Conservation (phyloP, 2,888 invertebrate species). For the Amblyjoppa proteus region DNA sequence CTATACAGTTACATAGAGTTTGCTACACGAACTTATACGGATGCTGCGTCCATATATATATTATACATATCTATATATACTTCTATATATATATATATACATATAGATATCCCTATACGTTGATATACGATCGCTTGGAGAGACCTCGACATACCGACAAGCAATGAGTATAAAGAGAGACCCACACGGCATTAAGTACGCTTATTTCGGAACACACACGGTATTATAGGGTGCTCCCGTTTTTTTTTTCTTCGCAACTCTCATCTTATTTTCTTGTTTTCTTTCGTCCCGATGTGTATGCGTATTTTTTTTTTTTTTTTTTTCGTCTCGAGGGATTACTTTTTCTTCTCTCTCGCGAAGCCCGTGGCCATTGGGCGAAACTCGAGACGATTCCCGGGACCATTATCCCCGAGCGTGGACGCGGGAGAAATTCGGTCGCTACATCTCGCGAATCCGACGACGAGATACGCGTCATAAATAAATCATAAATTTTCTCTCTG, state of each 20-base stretch:
- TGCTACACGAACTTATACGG: conserved; percentile 7
- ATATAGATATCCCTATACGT: conserved; percentile 68
- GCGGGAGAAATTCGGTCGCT: conserved; percentile 68
- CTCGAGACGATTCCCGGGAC: conserved; percentile 31
- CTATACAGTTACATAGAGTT: conserved; percentile 36
- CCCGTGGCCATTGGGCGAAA: conserved; percentile 42
- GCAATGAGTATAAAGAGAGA: conserved; percentile 45
- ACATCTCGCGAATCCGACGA: conserved; percentile 46
- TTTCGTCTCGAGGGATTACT: conserved; percentile 15
- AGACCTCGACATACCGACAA: conserved; percentile 74
- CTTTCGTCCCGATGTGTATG: background rate
- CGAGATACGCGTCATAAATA: conserved; percentile 63
- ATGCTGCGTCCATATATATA: conserved; percentile 68
- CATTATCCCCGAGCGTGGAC: conserved; percentile 32
- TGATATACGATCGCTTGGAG: conserved; percentile 78
- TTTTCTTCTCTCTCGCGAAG: conserved; percentile 34
- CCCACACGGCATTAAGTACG: conserved; percentile 35
- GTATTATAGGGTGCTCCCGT: conserved; percentile 29
- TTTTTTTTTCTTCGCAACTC: conserved; percentile 21
- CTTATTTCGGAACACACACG: conserved; percentile 39
- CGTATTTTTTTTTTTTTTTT: conserved; percentile 48
- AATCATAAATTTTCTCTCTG: conserved; percentile 63
- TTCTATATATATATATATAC: conserved; percentile 59
- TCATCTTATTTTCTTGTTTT: conserved; percentile 17
- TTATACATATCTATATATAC: background rate